Evolutionary conservation across 2,888 invertebrate genomes (phyloP).

Genomic region (Eudasyphora cyanicolor): DNA sequence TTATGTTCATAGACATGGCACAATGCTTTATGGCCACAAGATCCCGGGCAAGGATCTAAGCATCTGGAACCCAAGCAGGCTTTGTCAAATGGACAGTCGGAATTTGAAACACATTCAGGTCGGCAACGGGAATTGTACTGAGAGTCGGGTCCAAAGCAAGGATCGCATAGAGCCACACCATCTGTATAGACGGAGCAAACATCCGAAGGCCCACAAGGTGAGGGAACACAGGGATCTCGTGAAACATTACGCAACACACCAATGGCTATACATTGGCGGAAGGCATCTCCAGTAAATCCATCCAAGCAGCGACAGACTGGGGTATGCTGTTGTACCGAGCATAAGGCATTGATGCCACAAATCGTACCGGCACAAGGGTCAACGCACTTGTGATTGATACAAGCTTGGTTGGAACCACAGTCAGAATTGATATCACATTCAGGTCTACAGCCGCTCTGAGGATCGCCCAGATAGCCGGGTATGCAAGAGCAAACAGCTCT

Average conservation of each 20-base stretch:
- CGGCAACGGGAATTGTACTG: conserved; percentile 87
- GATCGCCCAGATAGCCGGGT: conserved; percentile 89
- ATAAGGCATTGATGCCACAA: conserved; percentile 91
- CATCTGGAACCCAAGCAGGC: conserved; percentile 89
- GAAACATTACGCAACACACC: conserved; percentile 83
- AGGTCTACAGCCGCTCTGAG: conserved; percentile 87
- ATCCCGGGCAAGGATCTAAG: conserved; percentile 89
- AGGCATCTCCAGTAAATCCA: conserved; percentile 90
- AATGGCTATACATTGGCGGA: conserved; percentile 85
- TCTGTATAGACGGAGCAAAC: conserved; percentile 87
- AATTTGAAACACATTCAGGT: conserved; percentile 90
- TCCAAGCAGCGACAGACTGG: conserved; percentile 90
- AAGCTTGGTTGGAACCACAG: conserved; percentile 87
- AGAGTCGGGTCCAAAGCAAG: conserved; percentile 86
- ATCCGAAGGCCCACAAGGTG: conserved; percentile 87
- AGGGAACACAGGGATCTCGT: conserved; percentile 87
- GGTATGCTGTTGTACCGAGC: conserved; percentile 89
- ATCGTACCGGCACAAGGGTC: conserved; percentile 88
- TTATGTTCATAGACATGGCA: conserved; percentile 87
- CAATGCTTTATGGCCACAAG: conserved; percentile 87
- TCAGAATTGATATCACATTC: conserved; percentile 92
- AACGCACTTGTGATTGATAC: conserved; percentile 87
- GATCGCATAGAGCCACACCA: conserved; percentile 89
- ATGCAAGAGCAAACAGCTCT: conserved; percentile 89
- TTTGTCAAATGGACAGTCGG: conserved; percentile 89